Percentiles rank a stretch among this genome's conserved stretches.
phyloP scores from a whole-genome alignment of 2,888 invertebrate species.

The Poecilus cupreus region DNA sequence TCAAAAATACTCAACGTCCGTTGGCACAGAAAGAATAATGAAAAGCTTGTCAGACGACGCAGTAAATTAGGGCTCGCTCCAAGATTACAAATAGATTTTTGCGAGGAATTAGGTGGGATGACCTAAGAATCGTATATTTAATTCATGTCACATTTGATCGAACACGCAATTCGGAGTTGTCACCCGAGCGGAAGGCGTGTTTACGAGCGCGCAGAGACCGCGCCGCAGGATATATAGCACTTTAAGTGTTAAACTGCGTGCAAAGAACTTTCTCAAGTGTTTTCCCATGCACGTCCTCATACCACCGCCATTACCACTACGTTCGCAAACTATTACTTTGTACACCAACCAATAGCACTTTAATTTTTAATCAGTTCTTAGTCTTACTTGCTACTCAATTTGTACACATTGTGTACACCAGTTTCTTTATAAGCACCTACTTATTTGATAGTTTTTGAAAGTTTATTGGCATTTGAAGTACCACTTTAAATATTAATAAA shows the following conservation, averaged over 20 bases:
- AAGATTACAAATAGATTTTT: slow-evolving; percentile 5
- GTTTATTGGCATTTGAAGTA: too few species aligned
- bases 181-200: slow-evolving; percentile 41
- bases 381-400: too few species aligned
- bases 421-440: too few species aligned
- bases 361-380: too few species aligned
- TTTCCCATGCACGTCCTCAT: slow-evolving; percentile 11
- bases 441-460: too few species aligned
- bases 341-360: too few species aligned
- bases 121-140: slow-evolving; percentile 30
- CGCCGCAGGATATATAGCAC: slow-evolving; percentile 34
- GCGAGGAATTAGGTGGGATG: slow-evolving; percentile 18
- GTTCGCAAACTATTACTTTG: background rate
- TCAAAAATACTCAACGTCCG: too few species aligned
- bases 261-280: slow-evolving; percentile 38
- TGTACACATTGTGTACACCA: too few species aligned
- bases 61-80: background rate
- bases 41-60: background rate
- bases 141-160: slow-evolving; percentile 42
- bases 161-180: slow-evolving; percentile 15
- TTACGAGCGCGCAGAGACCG: slow-evolving; percentile 47
- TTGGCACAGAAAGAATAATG: background rate
- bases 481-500: too few species aligned
- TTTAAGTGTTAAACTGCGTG: slow-evolving; percentile 49
- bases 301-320: background rate